Conservation (phyloP, 2,113 vertebrate genomes). For the Erpornis zantholeuca region DNA sequence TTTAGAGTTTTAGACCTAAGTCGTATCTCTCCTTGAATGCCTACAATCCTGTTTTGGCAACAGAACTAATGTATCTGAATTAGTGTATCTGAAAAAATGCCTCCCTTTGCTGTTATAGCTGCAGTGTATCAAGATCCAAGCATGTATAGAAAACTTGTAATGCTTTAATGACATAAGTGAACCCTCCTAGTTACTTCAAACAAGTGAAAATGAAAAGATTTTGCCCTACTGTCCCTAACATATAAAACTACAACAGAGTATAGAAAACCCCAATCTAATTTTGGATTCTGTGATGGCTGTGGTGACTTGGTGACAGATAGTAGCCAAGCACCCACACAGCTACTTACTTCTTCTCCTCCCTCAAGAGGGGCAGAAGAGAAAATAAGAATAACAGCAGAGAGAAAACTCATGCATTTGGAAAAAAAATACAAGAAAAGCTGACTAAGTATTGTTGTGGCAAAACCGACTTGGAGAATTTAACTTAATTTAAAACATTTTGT, state of each 20-base stretch:
- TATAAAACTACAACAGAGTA: not conserved
- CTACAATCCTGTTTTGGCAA: not conserved
- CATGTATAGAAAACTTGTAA: not conserved
- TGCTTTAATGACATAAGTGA: not conserved
- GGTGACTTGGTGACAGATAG: not conserved
- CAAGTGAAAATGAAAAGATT: not conserved
- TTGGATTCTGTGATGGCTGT: not conserved
- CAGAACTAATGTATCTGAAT: not conserved
- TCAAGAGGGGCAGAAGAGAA: not conserved
- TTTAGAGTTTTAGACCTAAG: not conserved
- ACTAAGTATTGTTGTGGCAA: not conserved
- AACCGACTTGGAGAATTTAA: not conserved
- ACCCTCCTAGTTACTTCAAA: not conserved
- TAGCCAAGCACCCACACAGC: not conserved
- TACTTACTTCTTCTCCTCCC: not conserved
- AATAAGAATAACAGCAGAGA: not conserved
- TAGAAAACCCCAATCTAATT: not conserved
- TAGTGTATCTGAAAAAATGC: not conserved
- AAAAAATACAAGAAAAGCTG: not conserved
- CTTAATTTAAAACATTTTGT: not conserved
- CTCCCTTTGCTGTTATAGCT: not conserved
- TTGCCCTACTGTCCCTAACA: not conserved
- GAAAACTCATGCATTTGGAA: rapidly evolving
- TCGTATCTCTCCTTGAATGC: not conserved
- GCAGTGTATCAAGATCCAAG: not conserved